Base-by-base conservation (phyloP, 2,888 invertebrate species). In the Philopedon plagiatum region DNA sequence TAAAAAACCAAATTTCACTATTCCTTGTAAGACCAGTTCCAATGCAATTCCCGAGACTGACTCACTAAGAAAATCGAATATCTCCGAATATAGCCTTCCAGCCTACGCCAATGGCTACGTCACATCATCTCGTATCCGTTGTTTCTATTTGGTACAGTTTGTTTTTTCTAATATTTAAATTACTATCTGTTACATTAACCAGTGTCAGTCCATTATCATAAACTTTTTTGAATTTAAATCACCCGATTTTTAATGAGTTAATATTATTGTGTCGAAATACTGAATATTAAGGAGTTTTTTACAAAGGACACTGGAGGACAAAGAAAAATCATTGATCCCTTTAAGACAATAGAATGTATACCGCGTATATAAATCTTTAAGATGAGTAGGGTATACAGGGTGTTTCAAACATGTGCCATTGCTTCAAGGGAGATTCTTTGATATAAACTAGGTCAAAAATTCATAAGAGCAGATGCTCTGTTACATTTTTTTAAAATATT, bases 111-210 rank as follows among this genome's bases (percentile, higher is more conserved):
- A 60, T 67, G 67, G 34, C 49, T 46, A 54, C 54, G 61, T 51
- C 61, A 54, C 61, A n/a, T n/a, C 39, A 26, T 32, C n/a, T n/a
- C 5, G 54, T 51, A 51, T 54, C 68, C 68, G 68, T 56, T 54
- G 60, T 54, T 65, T 61, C 57, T 44, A 63, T 63, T 56, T 26
- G 63, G 62, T 69, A 44, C 56, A 63, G 44, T 61, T 64, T 64
- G 46, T 58, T 57, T 64, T 58, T 64, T 63, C 39, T 70, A 62
- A 56, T 69, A 69, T 69, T 69, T 29, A 69, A 69, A 69, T 69
- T 37, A 63, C 39, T 62, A 32, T 56, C 34, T 41, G 62, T 51
- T 58, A 69, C 39, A 54, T 60, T 58, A 62, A 62, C 49, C 23
- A 60, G 32, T 41, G 58, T 32, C 26, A 26, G 37, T 15, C 56